These are phyloP conservation scores for Phyto melanocephala DNA, from an alignment of 2,888 invertebrate genomes.

Conservation along the genomic window DNA sequence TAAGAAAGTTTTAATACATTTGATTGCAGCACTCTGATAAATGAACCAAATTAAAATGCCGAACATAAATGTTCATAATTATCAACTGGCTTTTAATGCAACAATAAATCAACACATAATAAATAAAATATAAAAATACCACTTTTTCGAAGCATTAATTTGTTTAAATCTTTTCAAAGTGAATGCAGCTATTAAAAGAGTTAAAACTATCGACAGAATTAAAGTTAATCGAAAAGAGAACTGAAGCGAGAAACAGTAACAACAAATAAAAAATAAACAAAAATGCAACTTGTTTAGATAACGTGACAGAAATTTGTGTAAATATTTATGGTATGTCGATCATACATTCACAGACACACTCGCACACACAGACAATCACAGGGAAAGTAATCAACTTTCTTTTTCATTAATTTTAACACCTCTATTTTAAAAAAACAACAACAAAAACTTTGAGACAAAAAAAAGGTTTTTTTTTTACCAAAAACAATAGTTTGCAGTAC, in stretches of 20 bases:
- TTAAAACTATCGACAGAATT: too few relatives aligned
- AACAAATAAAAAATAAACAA: constrained; percentile 11
- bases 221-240: neutral
- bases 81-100: constrained; percentile 27
- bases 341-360: neutral
- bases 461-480: neutral
- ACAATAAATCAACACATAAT: constrained; percentile 49
- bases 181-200: constrained; percentile 25
- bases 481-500: neutral
- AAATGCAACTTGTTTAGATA: constrained; percentile 45
- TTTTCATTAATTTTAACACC: constrained; percentile 45
- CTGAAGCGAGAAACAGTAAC: neutral
- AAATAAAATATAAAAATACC: constrained; percentile 24
- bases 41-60: constrained; percentile 12
- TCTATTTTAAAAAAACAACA: neutral
- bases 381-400: constrained; percentile 29
- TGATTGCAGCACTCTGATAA: constrained; percentile 1
- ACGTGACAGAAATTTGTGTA: constrained; percentile 13
- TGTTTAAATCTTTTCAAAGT: constrained; percentile 37
- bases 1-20: neutral
- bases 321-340: constrained; percentile 29
- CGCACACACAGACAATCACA: neutral
- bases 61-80: constrained; percentile 24
- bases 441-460: neutral
- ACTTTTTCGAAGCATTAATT: constrained; percentile 25